phyloP scores from a whole-genome alignment of 30 jellyfish, hydroid and myxozoan species.

The Chrysaora quinquecirrha region DNA sequence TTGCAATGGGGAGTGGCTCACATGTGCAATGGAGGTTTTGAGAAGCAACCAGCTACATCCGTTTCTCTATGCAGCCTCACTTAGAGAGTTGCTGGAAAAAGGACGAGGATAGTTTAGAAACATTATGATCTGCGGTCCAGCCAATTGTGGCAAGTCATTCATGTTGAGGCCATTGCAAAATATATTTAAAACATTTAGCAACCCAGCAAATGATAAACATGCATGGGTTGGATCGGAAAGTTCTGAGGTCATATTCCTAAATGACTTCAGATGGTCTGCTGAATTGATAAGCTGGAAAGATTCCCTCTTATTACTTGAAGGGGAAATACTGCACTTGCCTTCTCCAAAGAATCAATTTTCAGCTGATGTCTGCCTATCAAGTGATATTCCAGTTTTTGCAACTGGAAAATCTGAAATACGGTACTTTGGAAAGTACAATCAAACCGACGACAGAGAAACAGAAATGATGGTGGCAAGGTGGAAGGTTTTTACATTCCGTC shows the following conservation, averaged over 20 bases:
- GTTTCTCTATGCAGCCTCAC: slow-evolving; percentile 18
- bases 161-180: slow-evolving; percentile 32
- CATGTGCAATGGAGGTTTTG: slow-evolving; percentile 63
- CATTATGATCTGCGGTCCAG: slow-evolving; percentile 39
- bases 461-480: slow-evolving; percentile 46
- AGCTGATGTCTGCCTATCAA: slow-evolving; percentile 16
- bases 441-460: slow-evolving; percentile 28
- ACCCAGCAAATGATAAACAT: slow-evolving; percentile 42
- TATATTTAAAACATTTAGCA: background rate
- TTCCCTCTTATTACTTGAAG: slow-evolving; percentile 34
- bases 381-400: slow-evolving; percentile 51
- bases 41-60: slow-evolving; percentile 21
- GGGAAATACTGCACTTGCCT: slow-evolving; percentile 61
- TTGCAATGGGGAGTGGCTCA: slow-evolving; percentile 40
- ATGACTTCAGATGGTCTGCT: slow-evolving; percentile 51
- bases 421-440: slow-evolving; percentile 30
- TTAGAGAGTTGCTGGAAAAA: slow-evolving; percentile 21
- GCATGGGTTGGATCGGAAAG: slow-evolving; percentile 41
- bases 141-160: slow-evolving; percentile 41
- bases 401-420: slow-evolving; percentile 18
- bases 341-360: slow-evolving; percentile 44
- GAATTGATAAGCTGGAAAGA: slow-evolving; percentile 47
- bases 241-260: slow-evolving; percentile 40
- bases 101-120: slow-evolving; percentile 49
- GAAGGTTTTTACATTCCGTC: slow-evolving; percentile 13